phyloP scores from a whole-genome alignment of 2,797 vertebrate species.

The Cyclura pinguis region DNA sequence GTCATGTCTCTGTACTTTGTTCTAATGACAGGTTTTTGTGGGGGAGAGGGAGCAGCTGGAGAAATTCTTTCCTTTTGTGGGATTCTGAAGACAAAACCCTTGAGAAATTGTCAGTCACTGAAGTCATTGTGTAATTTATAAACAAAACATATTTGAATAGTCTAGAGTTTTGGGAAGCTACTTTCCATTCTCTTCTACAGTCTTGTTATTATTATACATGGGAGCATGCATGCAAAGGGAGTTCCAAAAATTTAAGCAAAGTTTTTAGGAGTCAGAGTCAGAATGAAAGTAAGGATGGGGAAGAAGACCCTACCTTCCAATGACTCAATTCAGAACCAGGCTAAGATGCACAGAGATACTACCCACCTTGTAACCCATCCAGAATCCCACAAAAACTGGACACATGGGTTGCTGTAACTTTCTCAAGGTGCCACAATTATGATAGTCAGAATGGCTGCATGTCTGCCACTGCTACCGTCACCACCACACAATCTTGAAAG shows the following conservation, averaged over 20 bases:
- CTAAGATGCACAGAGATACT: background rate
- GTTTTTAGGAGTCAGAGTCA: background rate
- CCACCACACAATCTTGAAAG: background rate
- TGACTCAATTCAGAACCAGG: background rate
- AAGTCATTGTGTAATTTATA: background rate
- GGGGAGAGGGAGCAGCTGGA: background rate
- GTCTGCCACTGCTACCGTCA: no score
- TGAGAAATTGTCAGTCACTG: background rate
- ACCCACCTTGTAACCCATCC: background rate
- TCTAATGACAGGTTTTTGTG: background rate
- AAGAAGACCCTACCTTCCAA: background rate
- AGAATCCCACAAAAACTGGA: background rate
- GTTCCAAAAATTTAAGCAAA: background rate
- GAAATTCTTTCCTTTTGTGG: background rate
- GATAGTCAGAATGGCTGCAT: background rate
- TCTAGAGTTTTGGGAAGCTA: background rate
- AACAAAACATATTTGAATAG: background rate
- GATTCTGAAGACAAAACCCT: background rate
- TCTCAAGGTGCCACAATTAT: background rate
- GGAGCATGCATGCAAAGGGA: background rate
- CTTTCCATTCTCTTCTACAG: background rate
- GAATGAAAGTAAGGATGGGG: background rate
- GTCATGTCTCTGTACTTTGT: constrained; percentile 14
- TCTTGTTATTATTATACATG: background rate
- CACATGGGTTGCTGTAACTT: background rate